Evolutionary conservation across 2,888 invertebrate genomes (phyloP).

Genomic region (Ectobius pallidus): DNA sequence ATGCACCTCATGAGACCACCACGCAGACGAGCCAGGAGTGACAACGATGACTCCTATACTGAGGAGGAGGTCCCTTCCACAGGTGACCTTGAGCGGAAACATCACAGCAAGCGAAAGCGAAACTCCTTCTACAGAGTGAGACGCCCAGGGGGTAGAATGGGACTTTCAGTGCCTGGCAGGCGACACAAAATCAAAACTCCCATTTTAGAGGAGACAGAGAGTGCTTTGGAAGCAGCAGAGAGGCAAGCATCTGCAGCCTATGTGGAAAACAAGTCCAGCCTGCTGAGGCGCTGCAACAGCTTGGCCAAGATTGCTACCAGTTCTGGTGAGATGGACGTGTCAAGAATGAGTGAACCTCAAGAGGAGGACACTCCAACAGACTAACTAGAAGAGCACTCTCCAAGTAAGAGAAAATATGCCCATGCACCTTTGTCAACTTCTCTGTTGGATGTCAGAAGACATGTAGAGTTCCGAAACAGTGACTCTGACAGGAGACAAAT

Average conservation of each 20-base stretch:
- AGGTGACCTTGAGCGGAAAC: not conserved
- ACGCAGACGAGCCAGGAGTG: slow-evolving; percentile 36
- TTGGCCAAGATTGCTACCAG: slow-evolving; percentile 23
- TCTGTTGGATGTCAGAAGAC: not conserved
- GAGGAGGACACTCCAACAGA: slow-evolving; percentile 27
- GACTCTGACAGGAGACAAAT: not conserved
- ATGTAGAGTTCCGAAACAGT: not conserved
- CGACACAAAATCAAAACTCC: slow-evolving; percentile 49
- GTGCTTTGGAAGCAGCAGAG: slow-evolving; percentile 43
- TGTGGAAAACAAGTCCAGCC: slow-evolving; percentile 42
- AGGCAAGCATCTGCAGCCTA: slow-evolving; percentile 36
- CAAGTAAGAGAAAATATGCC: not conserved
- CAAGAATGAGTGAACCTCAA: not conserved
- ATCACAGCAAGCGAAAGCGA: slow-evolving; percentile 13
- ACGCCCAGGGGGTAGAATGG: not conserved
- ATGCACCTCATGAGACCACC: slow-evolving; percentile 49
- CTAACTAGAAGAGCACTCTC: slow-evolving; percentile 29
- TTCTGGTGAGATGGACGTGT: slow-evolving; percentile 22
- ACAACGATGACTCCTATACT: slow-evolving; percentile 40
- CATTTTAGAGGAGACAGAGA: slow-evolving; percentile 50
- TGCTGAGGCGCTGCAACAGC: slow-evolving; percentile 38
- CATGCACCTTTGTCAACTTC: not conserved
- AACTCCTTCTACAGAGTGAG: not conserved
- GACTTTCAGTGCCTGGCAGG: not conserved
- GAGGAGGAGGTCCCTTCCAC: slow-evolving; percentile 27